Percentiles rank a stretch among this genome's conserved stretches.
phyloP scores from a whole-genome alignment of 1,140 invertebrate genomes.

The Neodiprion pinetum region DNA sequence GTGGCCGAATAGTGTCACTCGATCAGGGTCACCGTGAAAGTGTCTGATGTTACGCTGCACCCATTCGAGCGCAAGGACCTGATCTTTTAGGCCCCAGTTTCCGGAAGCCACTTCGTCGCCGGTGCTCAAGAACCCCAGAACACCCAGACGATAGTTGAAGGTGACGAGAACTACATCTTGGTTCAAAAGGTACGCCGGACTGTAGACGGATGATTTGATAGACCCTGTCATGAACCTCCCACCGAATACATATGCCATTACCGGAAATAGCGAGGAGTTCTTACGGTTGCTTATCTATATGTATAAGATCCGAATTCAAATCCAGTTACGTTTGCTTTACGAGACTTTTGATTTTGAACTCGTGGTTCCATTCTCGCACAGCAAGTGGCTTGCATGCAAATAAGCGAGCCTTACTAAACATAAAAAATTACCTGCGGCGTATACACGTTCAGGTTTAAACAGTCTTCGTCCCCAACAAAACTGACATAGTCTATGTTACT shows the following conservation, averaged over 20 bases:
- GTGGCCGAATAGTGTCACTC: no score
- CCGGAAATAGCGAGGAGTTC: neutral
- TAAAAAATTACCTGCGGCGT: slow-evolving; percentile 46
- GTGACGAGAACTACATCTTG: no score
- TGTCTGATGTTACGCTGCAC: slow-evolving; percentile 28
- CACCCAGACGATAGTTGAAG: no score
- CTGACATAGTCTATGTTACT: neutral
- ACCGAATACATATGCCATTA: slow-evolving; percentile 58
- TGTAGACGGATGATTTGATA: slow-evolving; percentile 51
- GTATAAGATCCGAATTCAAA: neutral
- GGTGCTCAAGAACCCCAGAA: no score
- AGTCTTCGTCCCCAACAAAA: slow-evolving; percentile 49
- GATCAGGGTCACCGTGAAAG: slow-evolving; percentile 33
- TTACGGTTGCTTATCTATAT: slow-evolving; percentile 13
- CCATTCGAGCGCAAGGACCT: no score
- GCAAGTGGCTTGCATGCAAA: neutral
- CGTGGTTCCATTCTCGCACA: neutral
- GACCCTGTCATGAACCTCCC: slow-evolving; percentile 59
- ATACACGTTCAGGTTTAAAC: slow-evolving; percentile 55
- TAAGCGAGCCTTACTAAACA: neutral
- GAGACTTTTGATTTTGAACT: neutral
- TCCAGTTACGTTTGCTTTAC: slow-evolving; percentile 22
- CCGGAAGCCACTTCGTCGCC: no score
- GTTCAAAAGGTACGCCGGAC: slow-evolving; percentile 42
- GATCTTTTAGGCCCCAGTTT: no score